Percentiles rank a stretch among this genome's conserved stretches.
phyloP scores from a whole-genome alignment of 2,113 vertebrate species.

The Protobothrops flavoviridis region DNA sequence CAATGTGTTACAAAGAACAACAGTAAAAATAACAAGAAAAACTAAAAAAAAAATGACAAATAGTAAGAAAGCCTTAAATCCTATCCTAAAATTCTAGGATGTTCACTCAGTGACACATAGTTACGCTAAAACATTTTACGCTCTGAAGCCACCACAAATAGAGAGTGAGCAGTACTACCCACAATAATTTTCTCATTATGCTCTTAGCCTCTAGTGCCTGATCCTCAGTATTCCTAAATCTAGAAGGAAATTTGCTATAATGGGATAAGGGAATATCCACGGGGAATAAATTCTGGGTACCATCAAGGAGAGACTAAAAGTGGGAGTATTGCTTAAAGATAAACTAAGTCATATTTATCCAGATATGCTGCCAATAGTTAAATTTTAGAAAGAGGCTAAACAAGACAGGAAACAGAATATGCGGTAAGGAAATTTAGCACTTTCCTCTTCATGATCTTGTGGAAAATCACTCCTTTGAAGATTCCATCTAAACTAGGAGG shows the following conservation, averaged over 20 bases:
- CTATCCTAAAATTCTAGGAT: constrained; percentile 8
- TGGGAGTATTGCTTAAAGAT: not conserved
- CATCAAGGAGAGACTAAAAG: not conserved
- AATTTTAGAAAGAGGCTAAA: not conserved
- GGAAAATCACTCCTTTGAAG: not conserved
- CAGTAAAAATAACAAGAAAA: not conserved
- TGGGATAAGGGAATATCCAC: not conserved
- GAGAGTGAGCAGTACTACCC: not conserved
- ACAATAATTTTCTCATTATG: not conserved
- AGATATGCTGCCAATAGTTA: not conserved
- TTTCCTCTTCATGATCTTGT: not conserved
- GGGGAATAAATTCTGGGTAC: not conserved
- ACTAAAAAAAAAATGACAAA: constrained; percentile 13
- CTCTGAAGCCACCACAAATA: not conserved
- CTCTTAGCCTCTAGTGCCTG: not conserved
- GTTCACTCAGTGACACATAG: not conserved
- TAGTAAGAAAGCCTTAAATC: constrained; percentile 10
- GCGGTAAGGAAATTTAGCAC: not conserved
- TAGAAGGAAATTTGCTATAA: not conserved
- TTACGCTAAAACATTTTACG: not conserved
- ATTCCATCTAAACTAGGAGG: not conserved
- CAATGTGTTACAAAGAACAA: constrained; percentile 4
- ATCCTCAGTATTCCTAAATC: not conserved
- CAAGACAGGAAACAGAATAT: not conserved
- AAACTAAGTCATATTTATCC: not conserved